phyloP scores from a whole-genome alignment of 23 tunicate species.

The Trididemnum nubilum region DNA sequence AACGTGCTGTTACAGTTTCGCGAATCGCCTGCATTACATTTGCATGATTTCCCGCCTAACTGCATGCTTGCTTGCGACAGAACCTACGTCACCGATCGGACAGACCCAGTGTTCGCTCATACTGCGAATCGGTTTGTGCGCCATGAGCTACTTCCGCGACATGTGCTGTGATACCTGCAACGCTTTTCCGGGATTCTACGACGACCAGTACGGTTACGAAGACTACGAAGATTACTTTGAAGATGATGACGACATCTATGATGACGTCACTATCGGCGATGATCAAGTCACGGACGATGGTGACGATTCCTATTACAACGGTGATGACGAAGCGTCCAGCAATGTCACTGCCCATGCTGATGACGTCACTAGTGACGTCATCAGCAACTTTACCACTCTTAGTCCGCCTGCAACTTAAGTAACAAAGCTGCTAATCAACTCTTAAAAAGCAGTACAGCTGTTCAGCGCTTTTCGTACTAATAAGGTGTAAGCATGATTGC shows the following conservation, averaged over 20 bases:
- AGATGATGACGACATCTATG: slow-evolving; percentile 5
- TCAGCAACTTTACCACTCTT: slow-evolving; percentile 5
- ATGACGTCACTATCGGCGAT: not conserved
- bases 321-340: slow-evolving; percentile 13
- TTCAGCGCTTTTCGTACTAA: slow-evolving; percentile 1
- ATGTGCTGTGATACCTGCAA: slow-evolving; percentile 55
- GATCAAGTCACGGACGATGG: not conserved
- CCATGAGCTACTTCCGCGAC: not conserved
- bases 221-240: not conserved
- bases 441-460: not conserved
- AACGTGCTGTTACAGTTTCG: too few species aligned
- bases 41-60: not conserved
- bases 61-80: not conserved
- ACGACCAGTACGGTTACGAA: not conserved
- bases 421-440: not conserved
- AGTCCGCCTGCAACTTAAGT: not conserved
- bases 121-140: slow-evolving; percentile 26
- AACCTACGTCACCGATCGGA: not conserved
- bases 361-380: not conserved
- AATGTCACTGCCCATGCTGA: not conserved
- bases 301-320: not conserved
- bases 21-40: too few species aligned
- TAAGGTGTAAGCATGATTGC: slow-evolving; percentile 1
- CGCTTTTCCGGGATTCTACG: slow-evolving; percentile 2
- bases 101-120: slow-evolving; percentile 31